These are phyloP conservation scores for Laothoe populi DNA, from an alignment of 2,888 invertebrate species.

Conservation along the genomic window DNA sequence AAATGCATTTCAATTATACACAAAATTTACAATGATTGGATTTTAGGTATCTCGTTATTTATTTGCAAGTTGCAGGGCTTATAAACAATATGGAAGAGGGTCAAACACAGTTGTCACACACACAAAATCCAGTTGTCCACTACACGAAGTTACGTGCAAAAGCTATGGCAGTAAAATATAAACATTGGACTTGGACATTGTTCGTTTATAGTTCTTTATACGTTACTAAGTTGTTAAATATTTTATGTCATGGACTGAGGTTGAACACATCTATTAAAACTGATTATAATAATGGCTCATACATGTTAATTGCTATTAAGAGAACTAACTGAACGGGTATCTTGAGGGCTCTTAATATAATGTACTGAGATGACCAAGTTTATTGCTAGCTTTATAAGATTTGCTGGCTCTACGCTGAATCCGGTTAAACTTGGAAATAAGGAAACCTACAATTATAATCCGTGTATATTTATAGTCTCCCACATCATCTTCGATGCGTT, in stretches of 20 bases:
- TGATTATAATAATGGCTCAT: conserved; percentile 23
- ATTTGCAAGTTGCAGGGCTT: too few relatives aligned
- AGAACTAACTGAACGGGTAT: conserved; percentile 32
- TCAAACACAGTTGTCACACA: too few relatives aligned
- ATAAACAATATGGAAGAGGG: too few relatives aligned
- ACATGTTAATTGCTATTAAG: conserved; percentile 25
- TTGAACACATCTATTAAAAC: conserved; percentile 23
- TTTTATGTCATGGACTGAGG: conserved; percentile 7
- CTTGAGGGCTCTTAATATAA: conserved; percentile 24
- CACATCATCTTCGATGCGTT: background rate
- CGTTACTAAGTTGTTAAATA: conserved; percentile 1
- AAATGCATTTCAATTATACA: too few relatives aligned
- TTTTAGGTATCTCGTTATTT: too few relatives aligned
- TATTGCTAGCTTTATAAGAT: conserved; percentile 3
- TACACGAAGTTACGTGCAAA: background rate
- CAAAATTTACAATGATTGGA: too few relatives aligned
- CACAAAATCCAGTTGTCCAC: background rate
- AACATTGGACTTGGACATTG: background rate
- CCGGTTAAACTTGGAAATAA: conserved; percentile 22
- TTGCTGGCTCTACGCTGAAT: conserved; percentile 7
- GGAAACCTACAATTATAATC: background rate
- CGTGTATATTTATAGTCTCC: background rate
- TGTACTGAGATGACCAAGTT: conserved; percentile 14
- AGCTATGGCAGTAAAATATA: background rate
- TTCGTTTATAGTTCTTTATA: background rate